Evolutionary conservation across 2,113 vertebrate species (phyloP).

Genomic region (Syrrhaptes paradoxus): DNA sequence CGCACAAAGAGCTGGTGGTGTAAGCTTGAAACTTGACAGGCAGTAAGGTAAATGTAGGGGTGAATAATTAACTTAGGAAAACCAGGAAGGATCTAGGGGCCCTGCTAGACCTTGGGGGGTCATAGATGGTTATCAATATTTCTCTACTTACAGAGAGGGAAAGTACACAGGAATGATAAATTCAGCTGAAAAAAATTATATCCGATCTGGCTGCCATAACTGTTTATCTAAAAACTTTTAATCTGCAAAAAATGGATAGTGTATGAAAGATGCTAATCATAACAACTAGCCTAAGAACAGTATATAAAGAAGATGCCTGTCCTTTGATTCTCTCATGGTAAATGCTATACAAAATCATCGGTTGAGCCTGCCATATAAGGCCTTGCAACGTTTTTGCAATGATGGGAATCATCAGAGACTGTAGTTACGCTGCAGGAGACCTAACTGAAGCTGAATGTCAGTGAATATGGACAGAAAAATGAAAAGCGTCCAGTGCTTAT

Average conservation of each 20-base stretch:
- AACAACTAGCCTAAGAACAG: background rate
- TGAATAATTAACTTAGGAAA: conserved; percentile 61
- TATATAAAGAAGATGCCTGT: background rate
- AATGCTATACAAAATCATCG: background rate
- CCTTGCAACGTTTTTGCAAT: background rate
- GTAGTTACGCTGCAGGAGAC: background rate
- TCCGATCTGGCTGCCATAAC: background rate
- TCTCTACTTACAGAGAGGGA: background rate
- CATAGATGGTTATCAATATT: conserved; percentile 15
- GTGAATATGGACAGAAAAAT: background rate
- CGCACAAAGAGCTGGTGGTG: accelerated
- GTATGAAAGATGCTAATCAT: background rate
- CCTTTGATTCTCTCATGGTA: background rate
- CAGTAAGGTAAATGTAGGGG: background rate
- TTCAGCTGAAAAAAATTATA: background rate
- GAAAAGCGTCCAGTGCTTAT: background rate
- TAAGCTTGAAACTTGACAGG: background rate
- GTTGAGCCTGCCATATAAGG: accelerated
- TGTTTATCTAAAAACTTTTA: background rate
- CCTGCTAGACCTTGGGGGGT: background rate
- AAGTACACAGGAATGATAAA: background rate
- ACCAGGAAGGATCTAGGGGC: background rate
- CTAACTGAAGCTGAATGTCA: background rate
- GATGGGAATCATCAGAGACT: background rate
- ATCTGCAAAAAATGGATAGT: background rate